phyloP scores from a whole-genome alignment of 2,888 invertebrate species.

The Conops quadrifasciatus region DNA sequence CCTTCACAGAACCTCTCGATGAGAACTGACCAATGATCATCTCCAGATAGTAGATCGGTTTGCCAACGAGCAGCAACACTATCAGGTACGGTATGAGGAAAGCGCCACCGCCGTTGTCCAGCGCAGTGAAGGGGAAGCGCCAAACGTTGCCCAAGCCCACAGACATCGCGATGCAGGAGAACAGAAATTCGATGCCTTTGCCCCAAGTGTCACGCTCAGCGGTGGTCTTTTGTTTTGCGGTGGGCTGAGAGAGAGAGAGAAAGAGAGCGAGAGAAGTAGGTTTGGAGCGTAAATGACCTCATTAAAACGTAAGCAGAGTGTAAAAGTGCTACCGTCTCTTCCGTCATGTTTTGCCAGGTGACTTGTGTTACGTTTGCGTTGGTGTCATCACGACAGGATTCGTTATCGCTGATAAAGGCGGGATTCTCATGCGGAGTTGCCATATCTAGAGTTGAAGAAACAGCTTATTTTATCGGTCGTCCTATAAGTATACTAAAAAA shows the following conservation, averaged over 20 bases:
- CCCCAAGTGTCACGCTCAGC: conserved; percentile 62
- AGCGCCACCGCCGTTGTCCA: conserved; percentile 75
- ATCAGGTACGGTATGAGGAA: conserved; percentile 74
- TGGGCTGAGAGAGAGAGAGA: background rate
- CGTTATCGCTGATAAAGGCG: conserved; percentile 61
- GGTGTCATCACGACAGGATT: conserved; percentile 52
- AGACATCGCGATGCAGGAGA: conserved; percentile 68
- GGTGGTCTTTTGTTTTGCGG: conserved; percentile 39
- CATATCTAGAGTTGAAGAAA: conserved; percentile 38
- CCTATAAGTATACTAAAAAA: background rate
- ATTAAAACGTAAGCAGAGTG: too few species aligned
- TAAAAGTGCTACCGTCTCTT: background rate
- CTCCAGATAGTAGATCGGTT: conserved; percentile 78
- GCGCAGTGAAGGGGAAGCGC: conserved; percentile 74
- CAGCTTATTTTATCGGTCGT: too few species aligned
- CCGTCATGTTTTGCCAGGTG: conserved; percentile 29
- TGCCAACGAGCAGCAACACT: conserved; percentile 72
- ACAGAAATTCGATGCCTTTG: conserved; percentile 63
- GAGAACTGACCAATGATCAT: conserved; percentile 79
- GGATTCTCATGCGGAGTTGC: conserved; percentile 55
- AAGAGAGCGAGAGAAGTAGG: background rate
- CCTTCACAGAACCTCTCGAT: conserved; percentile 74
- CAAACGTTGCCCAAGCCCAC: conserved; percentile 77
- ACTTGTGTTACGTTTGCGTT: conserved; percentile 32
- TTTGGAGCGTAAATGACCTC: background rate